phyloP scores from a whole-genome alignment of 1,140 invertebrate species.

The Lethrus apterus region DNA sequence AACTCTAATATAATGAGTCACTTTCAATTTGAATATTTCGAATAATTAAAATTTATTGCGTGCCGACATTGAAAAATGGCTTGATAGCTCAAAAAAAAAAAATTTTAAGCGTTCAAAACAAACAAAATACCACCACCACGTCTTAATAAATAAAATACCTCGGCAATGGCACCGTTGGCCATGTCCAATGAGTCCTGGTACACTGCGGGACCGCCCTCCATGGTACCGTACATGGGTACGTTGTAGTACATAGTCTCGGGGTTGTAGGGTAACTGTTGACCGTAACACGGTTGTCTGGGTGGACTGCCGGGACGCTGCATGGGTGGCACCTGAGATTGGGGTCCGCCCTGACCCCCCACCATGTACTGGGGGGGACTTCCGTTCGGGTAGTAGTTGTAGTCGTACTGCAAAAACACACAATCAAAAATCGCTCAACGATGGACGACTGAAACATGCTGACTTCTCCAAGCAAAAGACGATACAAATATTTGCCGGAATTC shows the following conservation, averaged over 20 bases:
- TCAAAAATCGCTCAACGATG: slow-evolving; percentile 2
- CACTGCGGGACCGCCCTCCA: slow-evolving; percentile 25
- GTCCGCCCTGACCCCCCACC: slow-evolving; percentile 25
- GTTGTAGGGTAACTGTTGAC: slow-evolving; percentile 23
- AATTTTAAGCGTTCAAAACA: too few relatives aligned
- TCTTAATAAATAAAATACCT: too few relatives aligned
- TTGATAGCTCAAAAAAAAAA: too few relatives aligned
- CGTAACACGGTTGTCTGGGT: slow-evolving; percentile 27
- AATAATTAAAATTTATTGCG: too few relatives aligned
- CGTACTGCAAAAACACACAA: slow-evolving; percentile 26
- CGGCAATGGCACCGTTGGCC: slow-evolving; percentile 21
- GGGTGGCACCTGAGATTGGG: slow-evolving; percentile 21
- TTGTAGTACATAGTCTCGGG: slow-evolving; percentile 29
- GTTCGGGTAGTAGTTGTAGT: slow-evolving; percentile 35
- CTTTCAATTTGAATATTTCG: too few relatives aligned
- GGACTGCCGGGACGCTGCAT: slow-evolving; percentile 26
- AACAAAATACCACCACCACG: not conserved
- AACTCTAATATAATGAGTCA: too few relatives aligned
- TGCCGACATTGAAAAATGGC: too few relatives aligned
- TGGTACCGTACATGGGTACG: slow-evolving; percentile 29
- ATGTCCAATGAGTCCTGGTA: slow-evolving; percentile 29
- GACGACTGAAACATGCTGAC: too few relatives aligned
- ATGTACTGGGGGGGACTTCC: slow-evolving; percentile 30
- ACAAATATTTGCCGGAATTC: too few relatives aligned
- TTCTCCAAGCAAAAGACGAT: too few relatives aligned